Conservation (phyloP, 2,797 vertebrate species). For the Pelobates cultripes region DNA sequence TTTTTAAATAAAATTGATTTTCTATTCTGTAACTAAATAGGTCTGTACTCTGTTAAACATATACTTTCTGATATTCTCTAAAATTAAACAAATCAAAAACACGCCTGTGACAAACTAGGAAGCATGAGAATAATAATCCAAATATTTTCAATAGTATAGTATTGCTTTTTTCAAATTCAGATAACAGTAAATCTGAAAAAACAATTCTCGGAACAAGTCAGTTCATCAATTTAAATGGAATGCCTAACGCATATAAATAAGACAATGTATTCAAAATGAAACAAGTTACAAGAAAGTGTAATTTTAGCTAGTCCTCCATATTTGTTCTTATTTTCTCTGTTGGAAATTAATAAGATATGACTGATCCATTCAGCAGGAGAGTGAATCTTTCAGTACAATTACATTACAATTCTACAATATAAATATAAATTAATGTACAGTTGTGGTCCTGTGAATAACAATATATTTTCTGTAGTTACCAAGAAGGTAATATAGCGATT, state of each 20-base stretch:
- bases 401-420: no score
- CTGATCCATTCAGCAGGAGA: not conserved
- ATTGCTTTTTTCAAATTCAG: not conserved
- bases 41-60: no score
- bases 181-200: not conserved
- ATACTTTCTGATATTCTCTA: no score
- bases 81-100: no score
- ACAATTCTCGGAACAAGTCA: not conserved
- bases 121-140: not conserved
- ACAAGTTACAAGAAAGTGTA: conserved; percentile 18
- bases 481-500: no score
- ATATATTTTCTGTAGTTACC: no score
- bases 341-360: conserved; percentile 1
- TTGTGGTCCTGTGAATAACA: no score
- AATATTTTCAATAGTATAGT: not conserved
- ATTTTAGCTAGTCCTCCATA: conserved; percentile 10
- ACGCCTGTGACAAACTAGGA: no score
- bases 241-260: conserved; percentile 15
- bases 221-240: not conserved
- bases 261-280: not conserved
- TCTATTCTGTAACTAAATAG: no score
- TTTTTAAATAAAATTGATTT: no score
- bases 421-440: no score
- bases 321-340: conserved; percentile 6
- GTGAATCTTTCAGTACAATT: not conserved